Evolutionary conservation across 2,113 vertebrate genomes (phyloP).

Genomic region (Cisticola juncidis): DNA sequence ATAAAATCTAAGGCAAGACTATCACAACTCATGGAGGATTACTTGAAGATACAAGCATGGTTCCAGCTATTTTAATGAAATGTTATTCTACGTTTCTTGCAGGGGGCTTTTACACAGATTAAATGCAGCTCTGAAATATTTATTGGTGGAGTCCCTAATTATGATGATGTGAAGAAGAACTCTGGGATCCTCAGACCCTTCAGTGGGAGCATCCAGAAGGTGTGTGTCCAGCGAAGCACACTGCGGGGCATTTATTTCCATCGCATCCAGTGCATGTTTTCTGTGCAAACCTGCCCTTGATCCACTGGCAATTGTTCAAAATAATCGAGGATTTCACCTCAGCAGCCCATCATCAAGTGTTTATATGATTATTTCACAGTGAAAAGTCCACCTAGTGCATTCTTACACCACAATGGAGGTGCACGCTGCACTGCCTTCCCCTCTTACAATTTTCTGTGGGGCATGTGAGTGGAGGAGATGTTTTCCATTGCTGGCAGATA

Average conservation of each 20-base stretch:
- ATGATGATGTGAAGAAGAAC: constrained; percentile 85
- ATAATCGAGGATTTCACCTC: neutral
- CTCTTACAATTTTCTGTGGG: neutral
- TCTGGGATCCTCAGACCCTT: constrained; percentile 83
- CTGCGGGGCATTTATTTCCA: neutral
- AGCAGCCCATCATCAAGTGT: neutral
- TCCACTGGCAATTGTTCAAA: neutral
- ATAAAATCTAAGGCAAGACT: neutral
- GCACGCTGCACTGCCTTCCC: neutral
- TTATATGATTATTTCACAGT: neutral
- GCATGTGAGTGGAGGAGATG: neutral
- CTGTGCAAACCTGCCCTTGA: neutral
- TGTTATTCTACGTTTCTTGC: neutral
- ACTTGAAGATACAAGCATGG: neutral
- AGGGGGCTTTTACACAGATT: constrained; percentile 98
- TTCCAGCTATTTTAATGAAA: neutral
- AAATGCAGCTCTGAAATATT: constrained; percentile 93
- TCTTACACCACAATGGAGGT: neutral
- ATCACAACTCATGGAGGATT: neutral
- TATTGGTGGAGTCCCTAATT: constrained; percentile 88
- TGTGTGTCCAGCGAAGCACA: constrained; percentile 34
- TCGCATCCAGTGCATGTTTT: neutral
- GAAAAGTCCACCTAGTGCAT: neutral
- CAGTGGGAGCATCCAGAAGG: constrained; percentile 93
- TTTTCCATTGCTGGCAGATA: neutral